Base-by-base conservation (phyloP, 2,113 vertebrate genomes). In the Emberiza fucata region DNA sequence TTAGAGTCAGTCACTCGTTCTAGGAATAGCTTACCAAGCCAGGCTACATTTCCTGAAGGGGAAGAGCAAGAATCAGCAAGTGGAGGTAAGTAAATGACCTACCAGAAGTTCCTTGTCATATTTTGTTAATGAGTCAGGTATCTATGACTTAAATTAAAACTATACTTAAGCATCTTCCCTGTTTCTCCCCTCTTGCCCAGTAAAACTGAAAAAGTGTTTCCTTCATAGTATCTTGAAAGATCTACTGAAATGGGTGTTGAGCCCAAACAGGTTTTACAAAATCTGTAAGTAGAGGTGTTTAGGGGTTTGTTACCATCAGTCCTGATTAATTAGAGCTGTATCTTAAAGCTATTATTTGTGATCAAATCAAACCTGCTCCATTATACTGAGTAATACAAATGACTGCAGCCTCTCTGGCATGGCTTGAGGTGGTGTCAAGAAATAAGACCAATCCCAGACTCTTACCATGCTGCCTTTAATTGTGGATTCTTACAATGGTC, bases 1-100 rank as follows among this genome's bases (percentile, higher is more conserved):
- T 98, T 99, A 98, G 99, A 99, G 98, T 99, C 99, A 6, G 99
- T 99, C 96, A 99, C 99, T 85, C 99, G 99, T 44, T 99, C 99
- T 96, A 98, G 99, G 94, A 99, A 99, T 98, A 99, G 99, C 94
- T 98, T 99, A 97, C 99, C 99, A 83, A 99, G 97, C 98, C 99
- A 99, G 98, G 98, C 98, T 80, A 98, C 98, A 3, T 99, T 99
- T 97, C 96, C 98, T 75, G 99, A 99, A 97, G 97, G 98, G 90
- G 99, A 99, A 95, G 99, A 99, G 35, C 97, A 97, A 91, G 97
- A 98, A 83, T 95, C 98, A 88, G 97, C 98, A 96, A 98, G 98
- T 97, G 98, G 98, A 98, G 99, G 99, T 99, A 98, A 85, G 99
- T 98, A 86, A 90, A 65, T 69, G 33, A 61, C n/a, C 51, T 80